A percentile compares a stretch with the other conserved stretches of the same genome.
phyloP scores from a whole-genome alignment of 2,113 vertebrate genomes.

The Apaloderma vittatum region DNA sequence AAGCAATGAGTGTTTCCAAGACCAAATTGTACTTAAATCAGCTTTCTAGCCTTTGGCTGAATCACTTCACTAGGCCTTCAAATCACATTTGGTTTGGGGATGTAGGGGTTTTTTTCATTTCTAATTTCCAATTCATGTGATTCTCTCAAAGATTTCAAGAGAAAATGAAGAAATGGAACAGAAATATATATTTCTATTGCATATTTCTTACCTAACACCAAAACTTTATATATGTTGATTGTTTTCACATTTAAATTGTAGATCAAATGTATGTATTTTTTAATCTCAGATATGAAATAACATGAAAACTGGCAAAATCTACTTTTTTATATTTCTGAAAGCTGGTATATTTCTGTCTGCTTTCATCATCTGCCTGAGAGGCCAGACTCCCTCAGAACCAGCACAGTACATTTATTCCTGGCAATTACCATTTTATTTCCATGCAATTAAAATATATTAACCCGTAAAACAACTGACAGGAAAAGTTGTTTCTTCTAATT shows the following conservation, averaged over 20 bases:
- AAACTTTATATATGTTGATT: not conserved
- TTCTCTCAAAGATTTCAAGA: not conserved
- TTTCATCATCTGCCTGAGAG: not conserved
- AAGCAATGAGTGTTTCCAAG: not conserved
- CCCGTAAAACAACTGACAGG: not conserved
- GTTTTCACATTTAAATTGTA: not conserved
- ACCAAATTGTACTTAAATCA: not conserved
- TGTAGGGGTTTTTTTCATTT: not conserved
- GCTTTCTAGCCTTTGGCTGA: not conserved
- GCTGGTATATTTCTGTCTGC: fast-evolving
- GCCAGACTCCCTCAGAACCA: not conserved
- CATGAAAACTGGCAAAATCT: not conserved
- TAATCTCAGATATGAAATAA: not conserved
- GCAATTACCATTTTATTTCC: not conserved
- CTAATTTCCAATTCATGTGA: fast-evolving
- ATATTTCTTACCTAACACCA: not conserved
- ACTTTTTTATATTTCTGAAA: not conserved
- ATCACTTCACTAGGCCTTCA: not conserved
- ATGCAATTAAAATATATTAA: not conserved
- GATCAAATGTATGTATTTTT: not conserved
- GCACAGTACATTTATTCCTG: not conserved
- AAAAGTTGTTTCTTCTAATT: not conserved
- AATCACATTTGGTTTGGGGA: fast-evolving
- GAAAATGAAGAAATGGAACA: not conserved
- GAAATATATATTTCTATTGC: not conserved